Evolutionary conservation across 2,113 vertebrate species (phyloP).

Genomic region (Chaetops frenatus): DNA sequence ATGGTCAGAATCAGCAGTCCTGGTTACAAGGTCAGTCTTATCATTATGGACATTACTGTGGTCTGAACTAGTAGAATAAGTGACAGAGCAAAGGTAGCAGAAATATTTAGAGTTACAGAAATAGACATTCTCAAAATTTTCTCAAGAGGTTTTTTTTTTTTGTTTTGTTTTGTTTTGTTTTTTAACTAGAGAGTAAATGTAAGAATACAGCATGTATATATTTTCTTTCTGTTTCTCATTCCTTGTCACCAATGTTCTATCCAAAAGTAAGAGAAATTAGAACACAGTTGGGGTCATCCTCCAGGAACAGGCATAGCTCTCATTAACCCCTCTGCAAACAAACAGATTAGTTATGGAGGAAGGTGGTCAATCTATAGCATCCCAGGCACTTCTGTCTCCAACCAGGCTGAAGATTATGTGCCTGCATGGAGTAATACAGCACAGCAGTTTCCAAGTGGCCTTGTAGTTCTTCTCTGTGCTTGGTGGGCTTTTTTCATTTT

Average conservation of each 20-base stretch:
- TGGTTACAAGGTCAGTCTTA: neutral
- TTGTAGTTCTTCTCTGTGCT: neutral
- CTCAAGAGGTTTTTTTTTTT: neutral
- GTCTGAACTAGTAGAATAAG: neutral
- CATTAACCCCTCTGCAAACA: neutral
- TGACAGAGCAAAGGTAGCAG: neutral
- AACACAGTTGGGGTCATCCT: neutral
- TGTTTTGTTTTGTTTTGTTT: too few species aligned
- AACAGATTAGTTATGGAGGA: neutral
- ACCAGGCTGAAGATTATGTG: neutral
- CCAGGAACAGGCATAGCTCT: neutral
- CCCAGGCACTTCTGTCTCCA: neutral
- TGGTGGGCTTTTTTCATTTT: neutral
- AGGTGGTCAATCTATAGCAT: neutral
- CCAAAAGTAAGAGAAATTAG: neutral
- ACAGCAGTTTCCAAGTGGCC: neutral
- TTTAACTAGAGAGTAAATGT: neutral
- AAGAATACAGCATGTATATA: neutral
- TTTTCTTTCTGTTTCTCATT: neutral
- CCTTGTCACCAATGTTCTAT: neutral
- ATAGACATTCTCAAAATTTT: neutral
- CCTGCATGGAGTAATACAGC: fast-evolving
- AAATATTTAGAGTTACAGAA: neutral
- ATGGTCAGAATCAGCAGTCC: neutral
- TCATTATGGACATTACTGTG: too few species aligned